Evolutionary conservation across 2,888 invertebrate genomes (phyloP).

Genomic region (Perizoma flavofasciatum): DNA sequence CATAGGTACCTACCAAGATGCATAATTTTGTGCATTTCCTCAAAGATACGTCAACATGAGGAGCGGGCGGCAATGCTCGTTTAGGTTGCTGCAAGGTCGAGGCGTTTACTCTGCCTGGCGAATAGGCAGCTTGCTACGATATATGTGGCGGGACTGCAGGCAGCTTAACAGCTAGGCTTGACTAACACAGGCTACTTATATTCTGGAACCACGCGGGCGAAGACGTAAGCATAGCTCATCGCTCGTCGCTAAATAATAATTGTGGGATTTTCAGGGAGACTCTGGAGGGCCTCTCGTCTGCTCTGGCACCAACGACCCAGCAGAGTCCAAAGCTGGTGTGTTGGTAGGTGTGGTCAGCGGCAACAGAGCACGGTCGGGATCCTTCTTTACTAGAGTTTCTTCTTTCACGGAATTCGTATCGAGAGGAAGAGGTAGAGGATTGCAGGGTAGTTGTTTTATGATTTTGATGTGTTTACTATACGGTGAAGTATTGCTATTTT

Average conservation of each 20-base stretch:
- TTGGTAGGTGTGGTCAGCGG: slow-evolving; percentile 49
- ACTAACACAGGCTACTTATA: neutral
- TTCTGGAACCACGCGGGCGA: too few relatives aligned
- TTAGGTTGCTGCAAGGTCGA: too few relatives aligned
- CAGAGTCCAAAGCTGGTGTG: slow-evolving; percentile 46
- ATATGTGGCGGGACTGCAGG: too few relatives aligned
- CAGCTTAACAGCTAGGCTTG: neutral
- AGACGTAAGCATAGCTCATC: neutral
- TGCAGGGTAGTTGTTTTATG: slow-evolving; percentile 2
- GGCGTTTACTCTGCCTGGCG: too few relatives aligned
- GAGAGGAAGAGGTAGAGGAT: neutral
- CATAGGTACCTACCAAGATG: too few relatives aligned
- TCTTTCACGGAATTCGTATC: slow-evolving; percentile 29
- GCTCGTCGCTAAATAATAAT: neutral
- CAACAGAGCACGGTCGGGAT: slow-evolving; percentile 7
- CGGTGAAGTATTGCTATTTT: slow-evolving; percentile 45
- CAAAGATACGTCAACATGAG: too few relatives aligned
- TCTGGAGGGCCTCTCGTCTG: slow-evolving; percentile 70
- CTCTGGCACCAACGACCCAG: slow-evolving; percentile 46
- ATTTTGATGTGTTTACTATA: slow-evolving; percentile 41
- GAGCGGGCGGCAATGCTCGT: too few relatives aligned
- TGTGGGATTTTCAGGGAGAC: slow-evolving; percentile 53
- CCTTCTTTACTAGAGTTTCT: slow-evolving; percentile 52
- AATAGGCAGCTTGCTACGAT: too few relatives aligned
- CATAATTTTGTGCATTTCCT: too few relatives aligned